A percentile compares a stretch with the other conserved stretches of the same genome.
Conservation (phyloP, 2,797 vertebrate genomes). For the Amphiprion clarkii region DNA sequence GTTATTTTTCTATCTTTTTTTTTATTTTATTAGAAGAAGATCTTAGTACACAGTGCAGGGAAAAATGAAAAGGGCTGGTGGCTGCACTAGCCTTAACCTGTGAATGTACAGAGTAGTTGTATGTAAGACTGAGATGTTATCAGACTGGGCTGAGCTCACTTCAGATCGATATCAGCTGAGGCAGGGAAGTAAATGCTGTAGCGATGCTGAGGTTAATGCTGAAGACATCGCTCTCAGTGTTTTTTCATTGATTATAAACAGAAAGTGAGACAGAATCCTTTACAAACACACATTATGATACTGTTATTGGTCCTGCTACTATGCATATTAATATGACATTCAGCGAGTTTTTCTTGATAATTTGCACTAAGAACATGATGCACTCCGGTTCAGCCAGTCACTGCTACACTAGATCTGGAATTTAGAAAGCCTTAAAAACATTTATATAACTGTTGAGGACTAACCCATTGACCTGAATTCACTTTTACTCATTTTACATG, state of each 20-base stretch:
- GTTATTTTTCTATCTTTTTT: conserved; percentile 46
- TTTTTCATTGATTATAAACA: conserved; percentile 4
- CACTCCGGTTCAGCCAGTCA: background rate
- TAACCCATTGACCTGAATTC: conserved; percentile 5
- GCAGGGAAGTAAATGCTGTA: conserved; percentile 4
- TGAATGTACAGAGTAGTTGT: conserved; percentile 35
- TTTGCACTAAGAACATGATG: background rate
- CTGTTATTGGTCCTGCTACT: background rate
- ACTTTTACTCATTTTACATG: background rate
- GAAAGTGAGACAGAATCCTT: background rate
- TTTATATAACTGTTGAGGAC: background rate
- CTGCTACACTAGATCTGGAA: background rate
- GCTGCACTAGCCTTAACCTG: conserved; percentile 35
- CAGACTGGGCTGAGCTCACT: background rate
- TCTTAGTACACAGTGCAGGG: conserved; percentile 40
- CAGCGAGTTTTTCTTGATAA: background rate
- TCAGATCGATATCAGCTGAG: background rate
- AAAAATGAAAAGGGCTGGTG: conserved; percentile 45
- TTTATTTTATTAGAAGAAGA: conserved; percentile 36
- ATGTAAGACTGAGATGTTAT: conserved; percentile 31
- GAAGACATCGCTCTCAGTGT: background rate
- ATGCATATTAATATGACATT: background rate
- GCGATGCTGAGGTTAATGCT: background rate
- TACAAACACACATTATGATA: background rate
- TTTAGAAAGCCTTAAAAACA: conserved; percentile 7